Conservation (phyloP, 2,113 vertebrate species). For the Eptesicus fuscus region DNA sequence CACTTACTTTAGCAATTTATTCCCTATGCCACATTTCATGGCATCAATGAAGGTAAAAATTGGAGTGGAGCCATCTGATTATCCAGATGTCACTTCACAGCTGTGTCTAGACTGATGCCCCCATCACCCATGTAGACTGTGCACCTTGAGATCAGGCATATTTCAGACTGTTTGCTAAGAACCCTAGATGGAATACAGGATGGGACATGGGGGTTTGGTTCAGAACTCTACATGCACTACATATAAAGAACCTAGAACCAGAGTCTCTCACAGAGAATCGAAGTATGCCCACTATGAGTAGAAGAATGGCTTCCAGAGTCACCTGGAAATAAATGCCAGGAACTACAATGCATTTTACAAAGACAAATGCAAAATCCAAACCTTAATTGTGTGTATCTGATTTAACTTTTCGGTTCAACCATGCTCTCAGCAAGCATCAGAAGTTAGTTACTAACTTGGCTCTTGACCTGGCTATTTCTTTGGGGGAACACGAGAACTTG, state of each 20-base stretch:
- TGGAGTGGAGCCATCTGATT: not conserved
- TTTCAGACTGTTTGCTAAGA: not conserved
- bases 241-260: not conserved
- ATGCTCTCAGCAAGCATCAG: not conserved
- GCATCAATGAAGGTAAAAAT: not conserved
- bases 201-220: not conserved
- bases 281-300: not conserved
- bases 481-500: not conserved
- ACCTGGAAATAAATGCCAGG: not conserved
- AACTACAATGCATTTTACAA: constrained; percentile 1
- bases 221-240: not conserved
- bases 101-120: not conserved
- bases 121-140: not conserved
- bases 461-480: not conserved
- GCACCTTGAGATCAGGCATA: not conserved
- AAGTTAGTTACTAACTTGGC: not conserved
- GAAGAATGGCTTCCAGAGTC: constrained; percentile 24
- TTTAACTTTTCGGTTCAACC: not conserved
- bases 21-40: not conserved
- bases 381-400: not conserved
- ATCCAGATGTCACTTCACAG: not conserved
- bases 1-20: constrained; percentile 7
- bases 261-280: not conserved
- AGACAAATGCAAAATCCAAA: not conserved
- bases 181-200: not conserved